Evolutionary conservation across 2,888 invertebrate genomes (phyloP).

Genomic region (Liopterus haemorrhoidalis): DNA sequence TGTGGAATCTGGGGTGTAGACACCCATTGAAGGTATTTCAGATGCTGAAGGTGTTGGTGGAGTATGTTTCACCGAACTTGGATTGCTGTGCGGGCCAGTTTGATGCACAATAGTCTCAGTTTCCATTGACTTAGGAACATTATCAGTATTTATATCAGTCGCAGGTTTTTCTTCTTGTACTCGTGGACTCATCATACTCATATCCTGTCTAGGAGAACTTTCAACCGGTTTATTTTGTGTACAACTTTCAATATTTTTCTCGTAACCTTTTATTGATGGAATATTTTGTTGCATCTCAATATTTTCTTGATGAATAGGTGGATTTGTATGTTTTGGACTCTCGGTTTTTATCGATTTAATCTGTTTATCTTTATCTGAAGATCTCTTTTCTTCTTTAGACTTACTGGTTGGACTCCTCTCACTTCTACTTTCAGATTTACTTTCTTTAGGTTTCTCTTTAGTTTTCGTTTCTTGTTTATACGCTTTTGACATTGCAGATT

Average conservation of each 20-base stretch:
- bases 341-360: conserved; percentile 9
- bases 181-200: conserved; percentile 7
- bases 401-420: conserved; percentile 28
- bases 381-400: conserved; percentile 32
- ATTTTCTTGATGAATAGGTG: conserved; percentile 11
- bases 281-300: conserved; percentile 3
- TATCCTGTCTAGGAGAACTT: neutral
- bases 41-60: conserved; percentile 48
- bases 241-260: neutral
- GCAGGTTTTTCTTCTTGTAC: conserved; percentile 11
- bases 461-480: conserved; percentile 40
- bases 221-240: neutral
- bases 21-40: conserved; percentile 74
- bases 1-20: conserved; percentile 79
- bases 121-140: conserved; percentile 39
- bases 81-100: conserved; percentile 38
- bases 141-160: conserved; percentile 19
- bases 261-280: neutral
- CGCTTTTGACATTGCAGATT: conserved; percentile 28
- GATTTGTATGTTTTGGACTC: conserved; percentile 4
- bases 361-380: conserved; percentile 22
- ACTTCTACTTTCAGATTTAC: conserved; percentile 31
- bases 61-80: conserved; percentile 48
- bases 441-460: conserved; percentile 27
- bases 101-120: conserved; percentile 34